Evolutionary conservation across 1,140 invertebrate genomes (phyloP), one percentile per base, ranked within the genome.

Genomic region (Aphaenogaster ashmeadi): DNA sequence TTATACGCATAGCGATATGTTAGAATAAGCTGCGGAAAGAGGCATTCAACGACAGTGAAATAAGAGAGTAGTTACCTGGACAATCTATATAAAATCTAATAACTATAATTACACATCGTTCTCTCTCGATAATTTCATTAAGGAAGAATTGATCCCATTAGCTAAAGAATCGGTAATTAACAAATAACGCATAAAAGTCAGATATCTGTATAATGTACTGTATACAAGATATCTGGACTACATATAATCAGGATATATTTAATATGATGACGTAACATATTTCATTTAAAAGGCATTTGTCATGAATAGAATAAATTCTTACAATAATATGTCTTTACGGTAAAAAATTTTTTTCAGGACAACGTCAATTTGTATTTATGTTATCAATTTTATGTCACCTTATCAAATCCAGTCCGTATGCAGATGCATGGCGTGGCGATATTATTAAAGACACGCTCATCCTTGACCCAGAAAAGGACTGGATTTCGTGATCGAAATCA

Each of bases 381-480:
- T 56, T n/a, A n/a, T 21, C n/a, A 15, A 58, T 56, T 21, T 58
- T 21, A 5, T 56, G 27, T 44, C 38, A 60, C 15, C n/a, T 78
- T 60, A 18, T 44, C 18, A n/a, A 33, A 9, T 60, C 50, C 13
- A n/a, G 54, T 11, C 3, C 0, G n/a, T 18, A 2, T 36, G 44
- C 0, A 60, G 47, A 21, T 78, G 74, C 0, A 71, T 52, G 18
- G 18, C 38, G 5, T 27, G 67, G 3, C 36, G 7, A 50, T 52
- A 56, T 66, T 87, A 38, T 50, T 27, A 13, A 38, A 50, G 36
- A n/a, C 41, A 56, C 38, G 58, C n/a, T 79, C 33, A 89, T 90
- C 89, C 88, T 89, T 90, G 79, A 87, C 72, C 79, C 58, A 79
- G 58, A 84, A 87, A 58, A 66, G 41, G 77, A 74, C 71, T 72